A percentile compares a stretch with the other conserved stretches of the same genome.
Evolutionary conservation across 2,888 invertebrate species (phyloP).

Genomic region (Tortrix viridana): DNA sequence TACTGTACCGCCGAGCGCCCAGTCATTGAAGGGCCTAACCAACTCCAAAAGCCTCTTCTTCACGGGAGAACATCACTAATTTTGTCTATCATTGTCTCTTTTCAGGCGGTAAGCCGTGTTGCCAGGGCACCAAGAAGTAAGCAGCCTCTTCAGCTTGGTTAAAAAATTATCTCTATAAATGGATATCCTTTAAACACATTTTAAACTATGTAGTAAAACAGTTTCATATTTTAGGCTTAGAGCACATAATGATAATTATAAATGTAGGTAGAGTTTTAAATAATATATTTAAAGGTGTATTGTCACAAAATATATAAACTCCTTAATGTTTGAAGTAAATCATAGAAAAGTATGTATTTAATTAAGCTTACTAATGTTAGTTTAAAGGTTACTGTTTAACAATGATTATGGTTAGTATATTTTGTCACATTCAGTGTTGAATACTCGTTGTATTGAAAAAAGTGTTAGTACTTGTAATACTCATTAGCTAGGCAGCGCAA

Average conservation of each 20-base stretch:
- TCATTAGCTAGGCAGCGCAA: constrained; percentile 66
- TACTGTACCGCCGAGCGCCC: too few species aligned
- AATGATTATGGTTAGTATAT: constrained; percentile 45
- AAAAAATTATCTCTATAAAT: neutral
- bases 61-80: too few species aligned
- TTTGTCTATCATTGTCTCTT: constrained; percentile 40
- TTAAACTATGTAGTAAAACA: constrained; percentile 13
- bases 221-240: constrained; percentile 28
- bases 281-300: constrained; percentile 47
- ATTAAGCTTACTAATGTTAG: constrained; percentile 18
- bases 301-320: constrained; percentile 66
- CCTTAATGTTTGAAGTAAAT: constrained; percentile 31
- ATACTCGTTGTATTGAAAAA: constrained; percentile 47
- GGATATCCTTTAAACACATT: neutral
- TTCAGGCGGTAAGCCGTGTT: constrained; percentile 76
- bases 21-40: too few species aligned
- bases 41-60: too few species aligned
- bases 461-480: constrained; percentile 77
- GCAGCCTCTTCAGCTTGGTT: neutral
- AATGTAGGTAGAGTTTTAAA: constrained; percentile 43
- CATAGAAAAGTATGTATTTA: constrained; percentile 25
- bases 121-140: constrained; percentile 69
- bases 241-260: constrained; percentile 40
- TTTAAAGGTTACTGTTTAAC: constrained; percentile 52
- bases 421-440: constrained; percentile 75